These are phyloP conservation scores for Schrankia costaestrigalis DNA, from an alignment of 2,888 invertebrate genomes.

Conservation along the genomic window DNA sequence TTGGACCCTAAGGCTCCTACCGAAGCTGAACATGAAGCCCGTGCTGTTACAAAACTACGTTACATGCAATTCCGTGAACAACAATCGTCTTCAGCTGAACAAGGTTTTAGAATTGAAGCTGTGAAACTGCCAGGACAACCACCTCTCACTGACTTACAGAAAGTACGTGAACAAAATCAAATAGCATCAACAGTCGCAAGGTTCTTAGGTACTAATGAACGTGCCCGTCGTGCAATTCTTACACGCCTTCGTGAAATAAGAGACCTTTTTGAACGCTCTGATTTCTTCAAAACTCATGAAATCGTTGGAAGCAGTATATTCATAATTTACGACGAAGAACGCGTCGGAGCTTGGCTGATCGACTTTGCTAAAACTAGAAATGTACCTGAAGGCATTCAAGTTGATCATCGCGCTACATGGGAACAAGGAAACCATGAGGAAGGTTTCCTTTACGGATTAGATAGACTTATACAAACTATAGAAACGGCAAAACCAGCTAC, in stretches of 20 bases:
- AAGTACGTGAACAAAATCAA: constrained; percentile 88
- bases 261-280: constrained; percentile 88
- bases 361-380: constrained; percentile 96
- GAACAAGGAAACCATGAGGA: constrained; percentile 97
- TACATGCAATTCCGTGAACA: constrained; percentile 98
- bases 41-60: constrained; percentile 95
- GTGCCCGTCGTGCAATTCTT: constrained; percentile 85
- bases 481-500: constrained; percentile 56
- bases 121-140: constrained; percentile 91
- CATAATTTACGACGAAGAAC: constrained; percentile 93
- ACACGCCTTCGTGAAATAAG: constrained; percentile 89
- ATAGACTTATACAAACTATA: constrained; percentile 90
- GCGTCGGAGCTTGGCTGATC: constrained; percentile 96
- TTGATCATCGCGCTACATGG: constrained; percentile 93
- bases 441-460: constrained; percentile 95
- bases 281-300: constrained; percentile 93
- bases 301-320: constrained; percentile 96
- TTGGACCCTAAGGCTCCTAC: constrained; percentile 94
- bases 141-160: constrained; percentile 93
- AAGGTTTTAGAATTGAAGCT: constrained; percentile 98
- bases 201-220: constrained; percentile 85
- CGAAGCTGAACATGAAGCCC: constrained; percentile 87
- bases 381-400: constrained; percentile 83
- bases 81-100: constrained; percentile 94
- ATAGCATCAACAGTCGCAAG: constrained; percentile 86